Evolutionary conservation across 2,113 vertebrate genomes (phyloP), one percentile per base, ranked within the genome.

Genomic region (Serilophus lunatus): DNA sequence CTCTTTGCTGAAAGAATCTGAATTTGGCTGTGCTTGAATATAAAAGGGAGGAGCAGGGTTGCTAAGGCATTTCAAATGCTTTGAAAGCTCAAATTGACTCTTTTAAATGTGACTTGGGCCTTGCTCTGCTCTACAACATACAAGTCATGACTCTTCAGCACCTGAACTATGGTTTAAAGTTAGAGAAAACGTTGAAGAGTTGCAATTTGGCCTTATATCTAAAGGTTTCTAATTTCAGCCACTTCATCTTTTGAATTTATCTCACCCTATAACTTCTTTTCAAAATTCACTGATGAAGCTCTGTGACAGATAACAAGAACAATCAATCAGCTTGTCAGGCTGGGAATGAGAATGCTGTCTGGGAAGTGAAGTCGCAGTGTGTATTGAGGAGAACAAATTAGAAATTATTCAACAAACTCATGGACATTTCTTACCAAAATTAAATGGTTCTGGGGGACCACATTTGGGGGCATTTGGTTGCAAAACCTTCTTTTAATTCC

Each of bases 301-400:
- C 63, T 57, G 64, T 82, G 82, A 56, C 66, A 75, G 87, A 60
- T 87, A 95, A 89, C 60, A 84, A 76, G 69, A 84, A 60, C 38
- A 49, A 93, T 95, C 87, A 44, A 89, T 94, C 84, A 78, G 49
- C 64, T 85, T 91, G 72, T 91, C 83, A 83, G 50, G 47, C 15
- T 22, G 26, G 50, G 69, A 78, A 49, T 68, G 79, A 72, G 90
- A 79, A 68, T 80, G 59, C 53, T 49, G 26, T 60, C 91, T 85
- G 80, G 82, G 44, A 51, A 56, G 53, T 75, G 78, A 87, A 94
- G 79, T 81, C 42, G 36, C 38, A 17, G 64, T 2, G 0, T 49
- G 44, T 65, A 56, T 53, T 31, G 82, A 72, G 44, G 38, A 82
- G 60, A 89, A 57, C 17, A 95, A 83, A 88, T 75, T 22, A 24